Base-by-base conservation (phyloP, 1,140 invertebrate genomes). In the Drosophila sproati region DNA sequence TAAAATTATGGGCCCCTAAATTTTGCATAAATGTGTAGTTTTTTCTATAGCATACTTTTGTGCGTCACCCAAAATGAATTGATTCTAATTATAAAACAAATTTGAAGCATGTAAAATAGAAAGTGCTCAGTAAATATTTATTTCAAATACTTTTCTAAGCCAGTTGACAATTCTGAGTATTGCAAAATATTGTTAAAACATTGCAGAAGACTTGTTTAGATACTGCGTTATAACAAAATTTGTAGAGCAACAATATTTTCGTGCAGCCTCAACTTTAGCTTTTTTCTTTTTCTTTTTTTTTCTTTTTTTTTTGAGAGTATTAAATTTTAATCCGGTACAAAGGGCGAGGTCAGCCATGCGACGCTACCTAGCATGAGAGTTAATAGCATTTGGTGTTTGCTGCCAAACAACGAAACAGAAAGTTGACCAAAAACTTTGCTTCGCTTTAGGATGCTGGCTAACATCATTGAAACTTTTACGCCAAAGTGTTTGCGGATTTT, bases 281-380 rank as follows among this genome's bases (percentile, higher is more conserved):
- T 39, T 55, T 37, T 35, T 54, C 39, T 48, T 45, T 3, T 39
- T 7, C 32, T 41, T 28, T 10, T 41, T 50, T 43, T 67, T 66
- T 48, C 82, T 62, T 71, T 50, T 34, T 50, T 34, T 39, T 50
- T 43, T 52, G 45, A 50, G 45, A 54, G 77, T 67, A 85, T 83
- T 85, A 85, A 83, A 85, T 80, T 83, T 83, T 85, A 85, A 83
- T 85, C 73, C 81, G 20, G 39, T 61, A 75, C 62, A 51, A 62
- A 39, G 56, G 35, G 43, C 61, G 51, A 39, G 60, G 43, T 56
- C 47, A 59, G 59, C 50, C 50, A 48, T 47, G 6, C 45, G 32
- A n/a, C 68, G 41, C 75, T 62, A 47, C 52, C 59, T 55, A 34
- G 39, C 29, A 41, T 43, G 39, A 63, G 7, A 62, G 77, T 77